Evolutionary conservation across 2,113 vertebrate species (phyloP), one percentile per base, ranked within the genome.

Genomic region (Clupea harengus): DNA sequence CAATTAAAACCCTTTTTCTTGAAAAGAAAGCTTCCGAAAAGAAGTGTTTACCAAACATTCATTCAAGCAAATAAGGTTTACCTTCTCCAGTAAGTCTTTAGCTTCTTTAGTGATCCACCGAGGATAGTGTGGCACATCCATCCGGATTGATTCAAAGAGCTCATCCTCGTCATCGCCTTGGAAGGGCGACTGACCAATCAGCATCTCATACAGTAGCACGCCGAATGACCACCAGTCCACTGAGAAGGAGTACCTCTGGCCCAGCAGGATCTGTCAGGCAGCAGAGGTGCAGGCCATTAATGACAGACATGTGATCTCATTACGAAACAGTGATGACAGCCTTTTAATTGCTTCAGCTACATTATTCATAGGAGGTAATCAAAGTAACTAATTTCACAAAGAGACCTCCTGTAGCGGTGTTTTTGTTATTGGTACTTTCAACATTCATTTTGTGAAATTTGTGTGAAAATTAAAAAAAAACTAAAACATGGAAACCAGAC

Each of bases 151-250:
- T 93, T 99, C 98, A 15, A 99, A 99, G 87, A 99, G 89, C 50
- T 99, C 98, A 10, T 99, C 98, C 84, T 99, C 98, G 82, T 99
- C 98, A 0, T 99, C 98, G 1, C 98, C 98, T 0, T 99, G 98
- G 95, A 99, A 99, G 0, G 98, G 98, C 1, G 98, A 99, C 87
- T 99, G 98, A 44, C 98, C 98, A 17, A 99, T 96, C 44, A 99
- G 95, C 98, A 99, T 99, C 93, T 99, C 98, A 0, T 98, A 99
- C 1, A 99, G 94, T 87, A 99, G 92, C 83, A 99, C 98, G 15
- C 98, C 98, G 0, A 99, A 99, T 0, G 98, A 99, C 98, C 98
- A 99, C 98, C 98, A 99, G 95, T 99, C 98, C 85, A 99, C 98
- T 0, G 98, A 99, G 94, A 99, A 99, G 0, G 97, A 96, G 92